phyloP scores from a whole-genome alignment of 2,113 vertebrate species.

The Orcinus orca region DNA sequence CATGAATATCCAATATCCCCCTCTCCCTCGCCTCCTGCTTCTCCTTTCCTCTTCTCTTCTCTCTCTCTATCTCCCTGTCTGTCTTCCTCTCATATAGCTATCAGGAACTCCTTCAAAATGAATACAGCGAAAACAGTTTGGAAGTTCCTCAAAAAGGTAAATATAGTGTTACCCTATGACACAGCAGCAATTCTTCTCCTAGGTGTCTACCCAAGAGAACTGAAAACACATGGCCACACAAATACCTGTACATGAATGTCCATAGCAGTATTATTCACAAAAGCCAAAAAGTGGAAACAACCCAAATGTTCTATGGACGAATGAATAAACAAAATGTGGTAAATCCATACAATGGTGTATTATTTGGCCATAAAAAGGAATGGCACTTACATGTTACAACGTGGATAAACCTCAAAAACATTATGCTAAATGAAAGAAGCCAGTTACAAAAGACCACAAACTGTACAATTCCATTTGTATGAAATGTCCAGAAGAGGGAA shows the following conservation, averaged over 20 bases:
- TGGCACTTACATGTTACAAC: neutral
- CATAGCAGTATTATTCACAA: neutral
- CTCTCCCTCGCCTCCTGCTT: neutral
- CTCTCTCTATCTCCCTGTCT: neutral
- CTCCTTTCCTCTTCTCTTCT: neutral
- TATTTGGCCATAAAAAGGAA: slow-evolving; percentile 29
- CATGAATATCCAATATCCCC: neutral
- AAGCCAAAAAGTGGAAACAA: neutral
- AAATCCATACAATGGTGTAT: neutral
- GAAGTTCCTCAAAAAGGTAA: neutral
- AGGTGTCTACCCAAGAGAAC: neutral
- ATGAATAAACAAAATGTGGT: neutral
- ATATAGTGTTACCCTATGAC: neutral
- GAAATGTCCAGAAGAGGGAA: neutral
- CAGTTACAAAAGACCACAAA: neutral
- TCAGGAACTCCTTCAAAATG: neutral
- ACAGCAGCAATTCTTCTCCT: neutral
- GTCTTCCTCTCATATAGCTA: neutral
- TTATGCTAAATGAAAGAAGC: neutral
- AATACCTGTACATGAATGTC: neutral
- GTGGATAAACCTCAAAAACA: neutral
- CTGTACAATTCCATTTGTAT: neutral
- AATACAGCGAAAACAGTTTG: neutral
- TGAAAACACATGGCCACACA: neutral
- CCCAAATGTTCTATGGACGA: neutral